Evolutionary conservation across 2,888 invertebrate genomes (phyloP), one percentile per base, ranked within the genome.

Genomic region (Plagodis dolabraria): DNA sequence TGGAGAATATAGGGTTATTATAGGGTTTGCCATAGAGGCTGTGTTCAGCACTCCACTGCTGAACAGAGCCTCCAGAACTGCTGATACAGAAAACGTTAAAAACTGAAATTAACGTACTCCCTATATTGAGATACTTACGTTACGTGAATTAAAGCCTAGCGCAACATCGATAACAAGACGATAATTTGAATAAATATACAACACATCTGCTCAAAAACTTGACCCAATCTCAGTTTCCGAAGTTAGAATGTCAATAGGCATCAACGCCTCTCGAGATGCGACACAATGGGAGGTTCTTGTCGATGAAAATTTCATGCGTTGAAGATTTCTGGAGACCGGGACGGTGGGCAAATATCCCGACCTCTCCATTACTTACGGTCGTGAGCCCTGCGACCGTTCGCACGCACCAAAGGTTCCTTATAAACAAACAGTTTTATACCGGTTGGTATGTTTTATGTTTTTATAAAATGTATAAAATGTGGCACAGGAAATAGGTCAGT

Each of bases 341-440:
- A 77, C 76, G 72, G 70, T 76, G 71, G 69, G 76, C 78, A 83
- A 86, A 83, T 79, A 83, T 80, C 40, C 47, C 57, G 71, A 72
- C 78, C 80, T 82, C 80, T 85, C 72, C 70, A 81, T 87, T 86
- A 85, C 78, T 84, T 76, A 80, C 79, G 85, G 82, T 77, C 72
- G 73, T 73, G 68, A 57, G 56, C 66, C 54, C 49, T 40, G 52
- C 69, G 66, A 65, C 67, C 70, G 64, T 63, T 65, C 72, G 66
- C 68, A 65, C 79, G 75, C 76, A 67, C 67, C 77, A 63, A 51
- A 58, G 72, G 65, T 67, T 78, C 63, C 72, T 68, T 75, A 76
- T 76, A 80, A 76, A 76, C 77, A 83, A 78, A 78, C 77, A 72
- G 72, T 75, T 77, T 77, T 73, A 76, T 77, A 74, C 38, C 33